Evolutionary conservation across 53 echinoderm and acorn worm species (phyloP), one percentile per base, ranked within the genome.

Genomic region (Arbacia lixula): DNA sequence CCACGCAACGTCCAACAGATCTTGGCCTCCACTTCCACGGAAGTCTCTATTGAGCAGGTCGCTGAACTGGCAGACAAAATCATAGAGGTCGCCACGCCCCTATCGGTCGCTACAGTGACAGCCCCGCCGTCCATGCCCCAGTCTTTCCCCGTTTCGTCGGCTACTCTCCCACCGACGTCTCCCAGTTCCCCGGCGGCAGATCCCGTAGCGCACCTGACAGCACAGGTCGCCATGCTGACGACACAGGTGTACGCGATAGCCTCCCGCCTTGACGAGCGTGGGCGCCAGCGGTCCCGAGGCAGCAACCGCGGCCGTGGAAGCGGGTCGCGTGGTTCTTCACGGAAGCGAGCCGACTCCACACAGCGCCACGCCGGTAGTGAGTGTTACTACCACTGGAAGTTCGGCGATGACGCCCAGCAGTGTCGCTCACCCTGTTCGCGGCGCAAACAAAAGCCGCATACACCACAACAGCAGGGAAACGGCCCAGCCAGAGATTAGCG

Each of bases 371-470:
- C 57, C 5, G 57, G 20, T 57, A 57, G 57, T 20, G 57, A 57
- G 29, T 82, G 81, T 39, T 87, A 68, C 80, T 87, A 87, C 39
- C 87, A 87, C 46, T 20, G 39, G 20, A 21, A 32, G 3, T 81
- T 42, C n/a, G 56, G 68, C 12, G 87, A 66, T 5, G 11, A 78
- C 14, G 87, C 87, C 28, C 31, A 33, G 63, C 63, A 68, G 24
- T 87, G 87, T 19, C 32, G 6, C 27, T 36, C 40, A 11, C 81
- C 81, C 36, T 83, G 74, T 12, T 19, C 53, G 4, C 76, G 32
- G 43, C n/a, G 3, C 22, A 32, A 36, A 22, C 26, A 57, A 5
- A 60, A 60, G 36, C 26, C 5, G 10, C 57, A 57, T 21, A 12
- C 57, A 14, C 20, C 57, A 14, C 20, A 12, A 21, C 5, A 12